Conservation (phyloP, 1,140 invertebrate genomes). For the Tribolium madens region DNA sequence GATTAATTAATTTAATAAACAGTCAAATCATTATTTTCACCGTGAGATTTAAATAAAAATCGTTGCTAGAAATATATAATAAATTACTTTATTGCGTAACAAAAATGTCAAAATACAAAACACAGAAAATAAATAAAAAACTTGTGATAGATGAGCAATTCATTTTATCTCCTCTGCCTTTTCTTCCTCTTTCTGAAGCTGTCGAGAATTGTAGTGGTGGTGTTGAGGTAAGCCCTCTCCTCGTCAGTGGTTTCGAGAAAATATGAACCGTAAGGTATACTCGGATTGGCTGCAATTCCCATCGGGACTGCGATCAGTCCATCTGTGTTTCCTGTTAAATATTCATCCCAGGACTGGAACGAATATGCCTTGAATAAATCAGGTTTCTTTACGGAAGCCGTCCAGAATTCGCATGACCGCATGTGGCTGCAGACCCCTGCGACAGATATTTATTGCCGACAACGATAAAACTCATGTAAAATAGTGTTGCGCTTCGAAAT, state of each 20-base stretch:
- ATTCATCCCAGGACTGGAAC: slow-evolving; percentile 72
- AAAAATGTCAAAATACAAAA: background rate
- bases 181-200: slow-evolving; percentile 7
- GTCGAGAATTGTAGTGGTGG: slow-evolving; percentile 41
- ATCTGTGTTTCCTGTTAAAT: slow-evolving; percentile 68
- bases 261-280: slow-evolving; percentile 57
- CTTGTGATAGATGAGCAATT: background rate
- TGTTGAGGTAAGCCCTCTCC: slow-evolving; percentile 24
- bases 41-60: background rate
- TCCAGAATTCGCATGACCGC: slow-evolving; percentile 74
- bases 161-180: background rate
- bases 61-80: too few species aligned
- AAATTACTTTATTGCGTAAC: background rate
- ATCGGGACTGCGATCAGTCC: slow-evolving; percentile 53
- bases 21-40: background rate
- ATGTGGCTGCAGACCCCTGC: slow-evolving; percentile 79
- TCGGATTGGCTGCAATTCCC: slow-evolving; percentile 58
- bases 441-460: slow-evolving; percentile 43
- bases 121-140: background rate
- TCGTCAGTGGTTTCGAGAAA: slow-evolving; percentile 50
- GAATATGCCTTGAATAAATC: slow-evolving; percentile 70
- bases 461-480: slow-evolving; percentile 27
- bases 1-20: background rate
- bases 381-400: slow-evolving; percentile 74
- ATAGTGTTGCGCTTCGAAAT: background rate